Evolutionary conservation across 2,888 invertebrate species (phyloP).

Genomic region (Dasypolia templi): DNA sequence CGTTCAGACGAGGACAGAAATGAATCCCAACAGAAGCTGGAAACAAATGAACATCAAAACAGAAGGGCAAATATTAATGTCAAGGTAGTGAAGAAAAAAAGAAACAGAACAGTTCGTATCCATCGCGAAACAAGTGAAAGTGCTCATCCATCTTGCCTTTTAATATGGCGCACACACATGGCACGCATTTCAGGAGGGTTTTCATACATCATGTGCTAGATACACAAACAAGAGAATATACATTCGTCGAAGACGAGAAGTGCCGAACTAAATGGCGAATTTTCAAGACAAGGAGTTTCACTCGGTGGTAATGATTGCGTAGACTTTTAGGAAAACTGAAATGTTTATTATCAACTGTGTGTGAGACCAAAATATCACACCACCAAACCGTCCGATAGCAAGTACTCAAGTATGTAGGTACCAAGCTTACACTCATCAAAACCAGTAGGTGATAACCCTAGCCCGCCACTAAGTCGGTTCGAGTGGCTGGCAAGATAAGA

Average conservation of each 20-base stretch:
- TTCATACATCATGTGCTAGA: conserved; percentile 11
- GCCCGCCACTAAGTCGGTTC: conserved; percentile 43
- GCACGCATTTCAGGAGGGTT: conserved; percentile 21
- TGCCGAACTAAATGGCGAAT: background rate
- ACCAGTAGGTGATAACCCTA: conserved; percentile 52
- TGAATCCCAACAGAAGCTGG: background rate
- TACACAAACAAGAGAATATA: conserved; percentile 7
- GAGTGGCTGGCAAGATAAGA: conserved; percentile 67
- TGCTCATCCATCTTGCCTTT: conserved; percentile 17
- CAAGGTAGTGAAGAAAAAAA: background rate
- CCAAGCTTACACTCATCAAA: conserved; percentile 1
- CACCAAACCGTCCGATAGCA: conserved; percentile 16
- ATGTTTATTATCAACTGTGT: background rate
- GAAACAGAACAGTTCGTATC: background rate
- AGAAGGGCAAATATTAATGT: background rate
- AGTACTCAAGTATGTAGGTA: too few species aligned
- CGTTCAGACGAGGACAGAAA: background rate
- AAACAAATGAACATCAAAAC: background rate
- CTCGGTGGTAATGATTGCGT: background rate
- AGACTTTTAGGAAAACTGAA: background rate
- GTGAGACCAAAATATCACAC: conserved; percentile 1
- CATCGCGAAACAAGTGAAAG: conserved; percentile 23
- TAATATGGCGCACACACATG: conserved; percentile 12
- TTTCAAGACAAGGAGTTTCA: background rate
- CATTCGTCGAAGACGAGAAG: conserved; percentile 1